phyloP scores from a whole-genome alignment of 2,113 vertebrate species.

The Indicator indicator region DNA sequence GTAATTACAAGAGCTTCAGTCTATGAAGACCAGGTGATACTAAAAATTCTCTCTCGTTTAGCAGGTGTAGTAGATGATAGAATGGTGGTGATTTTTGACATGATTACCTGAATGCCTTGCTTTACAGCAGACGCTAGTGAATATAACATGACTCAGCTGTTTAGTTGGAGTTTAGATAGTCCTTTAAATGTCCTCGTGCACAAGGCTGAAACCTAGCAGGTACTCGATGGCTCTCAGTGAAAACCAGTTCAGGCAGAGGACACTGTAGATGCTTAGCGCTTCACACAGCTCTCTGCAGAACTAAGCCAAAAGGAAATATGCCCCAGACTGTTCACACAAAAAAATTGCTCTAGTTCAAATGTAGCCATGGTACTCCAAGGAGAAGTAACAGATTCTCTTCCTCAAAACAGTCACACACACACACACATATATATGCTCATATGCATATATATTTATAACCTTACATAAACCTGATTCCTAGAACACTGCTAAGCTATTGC shows the following conservation, averaged over 20 bases:
- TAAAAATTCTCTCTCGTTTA: slow-evolving; percentile 21
- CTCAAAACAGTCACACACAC: neutral
- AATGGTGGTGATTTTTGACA: neutral
- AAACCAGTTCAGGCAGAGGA: neutral
- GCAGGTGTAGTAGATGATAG: neutral
- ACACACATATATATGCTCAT: neutral
- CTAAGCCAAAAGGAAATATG: neutral
- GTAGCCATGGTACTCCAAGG: neutral
- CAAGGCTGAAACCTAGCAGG: neutral
- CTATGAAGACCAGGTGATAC: neutral
- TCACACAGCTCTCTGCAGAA: neutral
- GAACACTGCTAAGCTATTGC: neutral
- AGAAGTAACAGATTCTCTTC: neutral
- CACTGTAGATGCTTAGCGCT: neutral
- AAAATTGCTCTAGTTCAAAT: neutral
- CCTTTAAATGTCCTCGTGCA: neutral
- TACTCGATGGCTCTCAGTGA: neutral
- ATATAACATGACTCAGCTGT: neutral
- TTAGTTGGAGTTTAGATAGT: neutral
- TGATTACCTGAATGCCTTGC: neutral
- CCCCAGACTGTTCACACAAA: neutral
- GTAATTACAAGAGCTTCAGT: neutral
- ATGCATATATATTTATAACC: neutral
- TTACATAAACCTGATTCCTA: neutral
- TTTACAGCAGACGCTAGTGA: slow-evolving; percentile 14